These are phyloP conservation scores for Ochropacha duplaris DNA, from an alignment of 2,888 invertebrate species.

Conservation along the genomic window DNA sequence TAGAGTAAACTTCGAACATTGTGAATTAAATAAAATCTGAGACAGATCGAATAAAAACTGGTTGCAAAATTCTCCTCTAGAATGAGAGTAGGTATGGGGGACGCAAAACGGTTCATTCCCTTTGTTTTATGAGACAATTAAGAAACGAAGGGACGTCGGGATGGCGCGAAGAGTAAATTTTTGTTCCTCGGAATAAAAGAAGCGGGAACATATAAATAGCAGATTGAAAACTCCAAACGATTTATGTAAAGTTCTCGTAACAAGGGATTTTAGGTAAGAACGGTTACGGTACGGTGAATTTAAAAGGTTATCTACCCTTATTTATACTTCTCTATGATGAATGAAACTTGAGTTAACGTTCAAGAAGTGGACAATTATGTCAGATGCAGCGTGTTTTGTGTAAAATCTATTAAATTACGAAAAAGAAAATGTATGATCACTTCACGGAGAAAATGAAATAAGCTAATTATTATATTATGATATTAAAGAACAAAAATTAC, in stretches of 20 bases:
- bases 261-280: constrained; percentile 32
- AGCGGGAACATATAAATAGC: constrained; percentile 59
- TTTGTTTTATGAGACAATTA: constrained; percentile 73
- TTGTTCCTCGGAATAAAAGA: constrained; percentile 58
- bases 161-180: constrained; percentile 57
- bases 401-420: no score
- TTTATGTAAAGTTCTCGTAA: constrained; percentile 49
- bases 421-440: no score
- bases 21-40: background rate
- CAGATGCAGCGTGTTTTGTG: no score
- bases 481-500: no score
- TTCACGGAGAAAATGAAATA: no score
- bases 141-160: constrained; percentile 54
- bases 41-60: constrained; percentile 22
- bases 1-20: background rate
- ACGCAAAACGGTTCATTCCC: constrained; percentile 60
- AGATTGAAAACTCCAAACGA: constrained; percentile 63
- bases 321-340: background rate
- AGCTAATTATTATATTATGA: no score
- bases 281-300: constrained; percentile 22
- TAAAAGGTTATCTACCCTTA: background rate
- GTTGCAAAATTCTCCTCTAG: constrained; percentile 44
- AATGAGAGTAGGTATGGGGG: constrained; percentile 46
- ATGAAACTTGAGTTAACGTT: background rate
- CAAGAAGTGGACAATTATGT: no score